Evolutionary conservation across 1,140 invertebrate genomes (phyloP).

Genomic region (Harlomillsia oculata): DNA sequence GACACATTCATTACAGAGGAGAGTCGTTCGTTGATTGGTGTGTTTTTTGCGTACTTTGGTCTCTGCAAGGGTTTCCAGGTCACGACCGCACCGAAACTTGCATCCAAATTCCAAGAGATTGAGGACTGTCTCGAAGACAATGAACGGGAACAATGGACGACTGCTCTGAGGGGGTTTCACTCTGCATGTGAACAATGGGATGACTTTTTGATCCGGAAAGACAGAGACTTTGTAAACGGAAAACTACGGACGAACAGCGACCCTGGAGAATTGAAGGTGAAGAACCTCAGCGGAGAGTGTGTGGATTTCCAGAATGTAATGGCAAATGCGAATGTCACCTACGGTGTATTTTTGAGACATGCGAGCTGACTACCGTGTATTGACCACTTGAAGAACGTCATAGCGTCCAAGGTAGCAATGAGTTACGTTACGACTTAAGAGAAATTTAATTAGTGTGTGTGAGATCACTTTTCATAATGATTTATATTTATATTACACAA

Average conservation of each 20-base stretch:
- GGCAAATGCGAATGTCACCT: neutral
- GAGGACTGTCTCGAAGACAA: too few species aligned
- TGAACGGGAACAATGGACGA: neutral
- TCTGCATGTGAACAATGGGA: neutral
- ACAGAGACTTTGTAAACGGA: neutral
- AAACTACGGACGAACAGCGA: neutral
- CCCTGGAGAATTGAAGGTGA: neutral
- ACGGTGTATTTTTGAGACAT: neutral
- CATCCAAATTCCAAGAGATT: neutral
- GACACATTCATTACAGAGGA: neutral
- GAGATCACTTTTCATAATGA: neutral
- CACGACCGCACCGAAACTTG: neutral
- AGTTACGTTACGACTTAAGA: neutral
- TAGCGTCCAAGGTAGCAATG: neutral
- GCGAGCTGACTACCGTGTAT: neutral
- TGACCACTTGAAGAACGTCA: neutral
- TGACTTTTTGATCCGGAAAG: neutral
- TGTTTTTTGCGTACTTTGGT: neutral
- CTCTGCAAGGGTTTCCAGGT: neutral
- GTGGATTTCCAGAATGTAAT: neutral
- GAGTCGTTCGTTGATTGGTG: neutral
- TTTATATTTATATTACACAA: neutral
- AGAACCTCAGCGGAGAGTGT: neutral
- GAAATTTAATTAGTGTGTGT: neutral
- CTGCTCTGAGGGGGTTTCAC: neutral